Evolutionary conservation across 1,140 invertebrate species (phyloP).

Genomic region (Sesamia nonagrioides): DNA sequence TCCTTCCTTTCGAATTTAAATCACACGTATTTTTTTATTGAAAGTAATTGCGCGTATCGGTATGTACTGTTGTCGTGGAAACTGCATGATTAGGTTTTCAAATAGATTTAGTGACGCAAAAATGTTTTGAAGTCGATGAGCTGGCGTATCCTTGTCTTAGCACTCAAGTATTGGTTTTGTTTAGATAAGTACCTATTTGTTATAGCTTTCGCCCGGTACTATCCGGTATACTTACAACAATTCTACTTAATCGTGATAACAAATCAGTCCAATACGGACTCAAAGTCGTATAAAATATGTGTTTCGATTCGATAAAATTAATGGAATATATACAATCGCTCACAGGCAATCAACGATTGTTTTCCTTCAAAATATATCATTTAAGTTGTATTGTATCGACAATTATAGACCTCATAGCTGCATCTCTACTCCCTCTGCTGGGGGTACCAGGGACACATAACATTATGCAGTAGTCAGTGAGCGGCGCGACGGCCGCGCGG

Average conservation of each 20-base stretch:
- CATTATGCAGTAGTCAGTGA: conserved; percentile 3
- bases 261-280: not conserved
- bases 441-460: not conserved
- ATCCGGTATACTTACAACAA: not conserved
- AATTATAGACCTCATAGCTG: not conserved
- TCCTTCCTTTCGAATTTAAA: too few relatives aligned
- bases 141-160: not conserved
- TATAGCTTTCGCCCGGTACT: not conserved
- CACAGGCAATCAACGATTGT: too few relatives aligned
- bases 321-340: too few relatives aligned
- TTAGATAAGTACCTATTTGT: not conserved
- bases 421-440: not conserved
- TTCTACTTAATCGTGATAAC: not conserved
- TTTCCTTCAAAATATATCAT: not conserved
- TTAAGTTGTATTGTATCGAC: not conserved
- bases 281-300: not conserved
- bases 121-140: not conserved
- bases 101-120: not conserved
- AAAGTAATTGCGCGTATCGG: too few relatives aligned
- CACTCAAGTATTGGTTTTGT: not conserved
- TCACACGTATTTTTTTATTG: too few relatives aligned
- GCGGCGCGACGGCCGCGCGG: not conserved
- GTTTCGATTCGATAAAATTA: too few relatives aligned
- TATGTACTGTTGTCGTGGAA: too few relatives aligned
- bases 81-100: too few relatives aligned